Conservation (phyloP, 2,113 vertebrate species). For the Lontra canadensis region DNA sequence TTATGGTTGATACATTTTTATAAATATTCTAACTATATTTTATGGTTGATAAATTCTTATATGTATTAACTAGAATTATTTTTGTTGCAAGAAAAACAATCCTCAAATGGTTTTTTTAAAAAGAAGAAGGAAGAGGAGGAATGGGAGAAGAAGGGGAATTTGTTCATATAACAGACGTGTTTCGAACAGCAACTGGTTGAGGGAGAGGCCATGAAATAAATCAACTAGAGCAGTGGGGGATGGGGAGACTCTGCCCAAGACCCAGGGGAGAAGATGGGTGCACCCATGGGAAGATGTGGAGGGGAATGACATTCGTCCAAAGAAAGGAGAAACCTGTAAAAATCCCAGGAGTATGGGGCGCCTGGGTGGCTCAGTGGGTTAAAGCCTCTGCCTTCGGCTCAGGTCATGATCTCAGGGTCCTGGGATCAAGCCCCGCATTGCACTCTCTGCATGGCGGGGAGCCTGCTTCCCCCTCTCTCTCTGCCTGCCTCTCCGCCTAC, state of each 20-base stretch:
- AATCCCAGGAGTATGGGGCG: too few relatives aligned
- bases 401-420: too few relatives aligned
- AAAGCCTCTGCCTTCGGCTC: too few relatives aligned
- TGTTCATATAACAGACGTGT: not conserved
- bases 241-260: not conserved
- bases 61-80: not conserved
- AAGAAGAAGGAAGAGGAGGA: not conserved
- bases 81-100: not conserved
- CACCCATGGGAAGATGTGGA: not conserved
- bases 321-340: not conserved
- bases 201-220: not conserved
- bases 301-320: not conserved
- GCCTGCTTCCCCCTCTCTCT: too few relatives aligned
- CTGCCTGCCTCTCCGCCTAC: too few relatives aligned
- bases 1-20: not conserved
- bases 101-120: not conserved
- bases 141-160: not conserved
- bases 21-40: not conserved
- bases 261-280: not conserved
- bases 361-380: too few relatives aligned
- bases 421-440: fast-evolving
- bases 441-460: too few relatives aligned
- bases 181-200: not conserved
- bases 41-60: not conserved
- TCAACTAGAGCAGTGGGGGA: not conserved